These are phyloP conservation scores for Columbina picui DNA, from an alignment of 2,113 vertebrate species.

Conservation along the genomic window DNA sequence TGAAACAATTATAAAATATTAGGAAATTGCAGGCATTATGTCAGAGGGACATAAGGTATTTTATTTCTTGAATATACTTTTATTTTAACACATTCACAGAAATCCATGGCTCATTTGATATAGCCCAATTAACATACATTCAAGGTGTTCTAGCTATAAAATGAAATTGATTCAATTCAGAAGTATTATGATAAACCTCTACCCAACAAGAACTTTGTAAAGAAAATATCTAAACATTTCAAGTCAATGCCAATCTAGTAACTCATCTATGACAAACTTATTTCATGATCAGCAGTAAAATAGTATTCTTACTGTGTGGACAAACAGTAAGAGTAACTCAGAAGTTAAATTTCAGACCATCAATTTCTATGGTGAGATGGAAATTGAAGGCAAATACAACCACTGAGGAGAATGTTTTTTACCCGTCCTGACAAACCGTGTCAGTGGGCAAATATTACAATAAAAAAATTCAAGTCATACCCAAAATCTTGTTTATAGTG, in stretches of 20 bases:
- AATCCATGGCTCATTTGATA: not conserved
- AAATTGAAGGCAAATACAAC: not conserved
- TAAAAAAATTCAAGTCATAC: not conserved
- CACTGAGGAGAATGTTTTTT: not conserved
- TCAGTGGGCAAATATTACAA: not conserved
- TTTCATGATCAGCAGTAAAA: not conserved
- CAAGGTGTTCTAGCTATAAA: not conserved
- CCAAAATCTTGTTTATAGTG: not conserved
- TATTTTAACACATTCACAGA: not conserved
- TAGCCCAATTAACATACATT: not conserved
- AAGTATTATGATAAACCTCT: not conserved
- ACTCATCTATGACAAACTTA: not conserved
- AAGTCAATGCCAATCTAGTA: not conserved
- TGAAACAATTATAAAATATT: not conserved
- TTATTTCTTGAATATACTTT: constrained; percentile 2
- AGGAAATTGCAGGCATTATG: not conserved
- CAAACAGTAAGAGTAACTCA: not conserved
- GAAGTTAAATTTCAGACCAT: not conserved
- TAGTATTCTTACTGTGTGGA: not conserved
- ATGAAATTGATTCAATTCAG: not conserved
- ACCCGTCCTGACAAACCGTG: not conserved
- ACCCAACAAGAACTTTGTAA: not conserved
- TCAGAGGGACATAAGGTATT: not conserved
- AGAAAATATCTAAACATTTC: not conserved
- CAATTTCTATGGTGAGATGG: not conserved